Evolutionary conservation across 2,113 vertebrate species (phyloP).

Genomic region (Gobius niger): DNA sequence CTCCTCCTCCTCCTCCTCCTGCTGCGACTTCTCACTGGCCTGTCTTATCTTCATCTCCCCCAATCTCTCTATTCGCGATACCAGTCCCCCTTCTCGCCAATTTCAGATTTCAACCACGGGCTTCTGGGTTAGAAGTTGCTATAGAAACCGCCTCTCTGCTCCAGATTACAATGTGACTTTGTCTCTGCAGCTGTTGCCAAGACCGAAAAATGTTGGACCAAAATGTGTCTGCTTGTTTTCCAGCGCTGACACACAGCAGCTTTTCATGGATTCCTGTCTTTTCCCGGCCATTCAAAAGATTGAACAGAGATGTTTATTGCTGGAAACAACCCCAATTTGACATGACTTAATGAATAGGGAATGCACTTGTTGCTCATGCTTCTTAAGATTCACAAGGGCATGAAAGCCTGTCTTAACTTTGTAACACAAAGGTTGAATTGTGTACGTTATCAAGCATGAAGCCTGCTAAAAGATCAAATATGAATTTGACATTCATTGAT

Average conservation of each 20-base stretch:
- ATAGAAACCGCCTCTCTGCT: constrained; percentile 73
- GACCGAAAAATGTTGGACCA: constrained; percentile 46
- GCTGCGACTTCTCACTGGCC: constrained; percentile 40
- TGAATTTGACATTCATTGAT: neutral
- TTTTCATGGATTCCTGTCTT: constrained; percentile 1
- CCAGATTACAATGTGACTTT: constrained; percentile 72
- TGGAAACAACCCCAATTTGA: too few relatives aligned
- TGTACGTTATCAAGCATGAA: too few relatives aligned
- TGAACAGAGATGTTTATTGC: too few relatives aligned
- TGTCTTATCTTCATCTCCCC: constrained; percentile 68
- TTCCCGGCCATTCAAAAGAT: constrained; percentile 8
- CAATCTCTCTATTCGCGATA: constrained; percentile 52
- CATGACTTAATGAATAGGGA: too few relatives aligned
- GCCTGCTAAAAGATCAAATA: too few relatives aligned
- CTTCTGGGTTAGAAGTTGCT: constrained; percentile 72
- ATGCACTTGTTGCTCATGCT: too few relatives aligned
- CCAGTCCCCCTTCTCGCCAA: constrained; percentile 57
- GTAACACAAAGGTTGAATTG: too few relatives aligned
- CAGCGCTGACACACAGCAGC: constrained; percentile 20
- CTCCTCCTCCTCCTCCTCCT: constrained; percentile 25
- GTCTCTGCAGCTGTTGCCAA: constrained; percentile 42
- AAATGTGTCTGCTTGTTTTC: constrained; percentile 30
- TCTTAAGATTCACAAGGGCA: too few relatives aligned
- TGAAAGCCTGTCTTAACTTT: too few relatives aligned
- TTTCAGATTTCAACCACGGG: constrained; percentile 68